Evolutionary conservation across 1,140 invertebrate species (phyloP), one percentile per base, ranked within the genome.

Genomic region (Drosophila triauraria): DNA sequence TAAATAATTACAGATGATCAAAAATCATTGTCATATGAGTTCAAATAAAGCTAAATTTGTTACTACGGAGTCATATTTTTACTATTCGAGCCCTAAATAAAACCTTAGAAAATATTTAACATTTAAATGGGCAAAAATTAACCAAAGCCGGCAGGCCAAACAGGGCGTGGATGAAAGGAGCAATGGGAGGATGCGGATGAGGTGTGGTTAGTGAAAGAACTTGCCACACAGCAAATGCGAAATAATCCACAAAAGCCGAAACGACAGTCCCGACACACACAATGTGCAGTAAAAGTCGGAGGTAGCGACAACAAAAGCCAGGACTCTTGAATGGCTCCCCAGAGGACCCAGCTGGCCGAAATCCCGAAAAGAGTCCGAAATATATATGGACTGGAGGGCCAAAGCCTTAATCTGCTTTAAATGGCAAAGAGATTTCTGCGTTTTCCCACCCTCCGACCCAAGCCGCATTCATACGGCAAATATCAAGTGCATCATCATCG

Each of bases 401-500:
- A 59, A 17, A 53, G 51, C 42, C 82, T 71, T 87, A 87, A 87
- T 87, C 80, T 88, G 57, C 84, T 80, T 88, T 88, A 88, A 88
- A 87, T 87, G 83, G 80, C 72, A 77, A 68, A 72, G 76, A 78
- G 75, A 78, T 78, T 78, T 78, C 64, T 78, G 65, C 72, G 42
- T 42, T 51, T 38, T 17, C 30, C 35, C 40, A 23, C 3, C 27
- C 50, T 38, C 20, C 32, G 20, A 46, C n/a, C 43, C 43, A n/a
- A 59, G 54, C 42, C 77, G 84, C 83, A 87, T 83, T 87, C 80
- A 83, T 69, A 88, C 84, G 67, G 76, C 80, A 87, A 88, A 88
- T 88, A 87, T 87, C 84, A 87, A 87, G 83, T 87, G 83, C 83
- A 87, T 82, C 80, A 80, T 87, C 82, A 85, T 86, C 64, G 67